phyloP scores from a whole-genome alignment of 2,113 vertebrate species.

The Trematocara unimaculatum region DNA sequence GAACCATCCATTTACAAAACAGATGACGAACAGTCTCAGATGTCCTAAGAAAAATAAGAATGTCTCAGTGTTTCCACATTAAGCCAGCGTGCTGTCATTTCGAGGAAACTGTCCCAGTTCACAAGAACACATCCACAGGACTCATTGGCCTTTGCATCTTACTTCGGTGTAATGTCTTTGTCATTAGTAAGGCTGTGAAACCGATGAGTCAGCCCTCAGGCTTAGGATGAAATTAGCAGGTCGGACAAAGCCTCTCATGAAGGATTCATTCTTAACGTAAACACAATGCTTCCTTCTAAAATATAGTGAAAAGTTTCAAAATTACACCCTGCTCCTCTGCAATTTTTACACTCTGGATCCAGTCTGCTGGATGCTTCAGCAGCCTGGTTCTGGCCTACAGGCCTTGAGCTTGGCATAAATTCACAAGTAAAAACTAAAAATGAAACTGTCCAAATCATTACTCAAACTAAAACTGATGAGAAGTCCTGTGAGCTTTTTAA shows the following conservation, averaged over 20 bases:
- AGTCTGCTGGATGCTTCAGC: not conserved
- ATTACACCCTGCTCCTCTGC: not conserved
- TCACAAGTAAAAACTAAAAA: not conserved
- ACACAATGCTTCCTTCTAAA: not conserved
- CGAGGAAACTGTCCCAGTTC: not conserved
- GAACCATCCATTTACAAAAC: not conserved
- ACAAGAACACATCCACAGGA: not conserved
- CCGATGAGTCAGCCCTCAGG: not conserved
- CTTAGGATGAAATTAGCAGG: not conserved
- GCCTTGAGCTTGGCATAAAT: not conserved
- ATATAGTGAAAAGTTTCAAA: not conserved
- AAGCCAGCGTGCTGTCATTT: not conserved
- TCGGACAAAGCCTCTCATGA: not conserved
- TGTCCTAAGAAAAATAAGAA: not conserved
- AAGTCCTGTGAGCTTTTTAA: not conserved
- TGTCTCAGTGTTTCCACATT: not conserved
- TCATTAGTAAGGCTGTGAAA: not conserved
- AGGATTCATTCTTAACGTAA: not conserved
- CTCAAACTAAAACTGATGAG: not conserved
- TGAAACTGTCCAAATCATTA: not conserved
- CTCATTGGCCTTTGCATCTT: not conserved
- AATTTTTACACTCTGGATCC: not conserved
- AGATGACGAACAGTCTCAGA: not conserved
- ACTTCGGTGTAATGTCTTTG: not conserved
- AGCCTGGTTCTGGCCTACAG: not conserved